Base-by-base conservation (phyloP, 2,888 invertebrate species). In the Tachina grossa region DNA sequence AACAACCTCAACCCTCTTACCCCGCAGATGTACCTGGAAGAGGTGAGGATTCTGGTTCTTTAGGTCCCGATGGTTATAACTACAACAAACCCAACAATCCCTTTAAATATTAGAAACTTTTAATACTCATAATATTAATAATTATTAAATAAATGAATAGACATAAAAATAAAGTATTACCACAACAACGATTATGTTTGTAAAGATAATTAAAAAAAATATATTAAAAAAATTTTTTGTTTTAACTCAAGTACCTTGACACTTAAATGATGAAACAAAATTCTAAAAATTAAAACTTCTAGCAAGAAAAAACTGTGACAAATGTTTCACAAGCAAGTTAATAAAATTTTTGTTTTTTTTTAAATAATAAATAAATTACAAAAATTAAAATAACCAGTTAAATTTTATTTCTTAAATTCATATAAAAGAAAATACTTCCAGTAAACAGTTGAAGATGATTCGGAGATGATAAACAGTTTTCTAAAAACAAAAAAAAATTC, bases 31-130 rank as follows among this genome's bases (percentile, higher is more conserved):
- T 22, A 41, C 72, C 80, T 9, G 85, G 84, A 11, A 65, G 81
- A 2, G 87, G 86, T 43, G 87, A 88, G 9, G 91, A 91, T 14
- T 88, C 91, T 5, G 91, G 91, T 9, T 91, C 91, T 5, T 86
- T 91, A 79, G 92, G 92, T 47, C 90, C 90, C 47, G 92, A 92
- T 87, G 92, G 92, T 57, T 92, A 92, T 87, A 92, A 92, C 82
- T 92, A 92, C 84, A 92, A 92, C 84, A 90, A 92, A 84, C 92
- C 92, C 65, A 89, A 89, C 75, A 91, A 88, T 71, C 89, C 91
- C 39, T 93, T 92, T 77, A 91, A 89, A 87, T 92, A 89, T 84
- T 92, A 92, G 87, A 82, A 57, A 51, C 19, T 2, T 31, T 59
- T 39, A 74, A 85, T 83, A 85, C 83, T 83, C 81, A 75, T 72